A percentile compares a stretch with the other conserved stretches of the same genome.
These are phyloP conservation scores for Melinopterus prodromus DNA, from an alignment of 2,888 invertebrate genomes.

Conservation along the genomic window DNA sequence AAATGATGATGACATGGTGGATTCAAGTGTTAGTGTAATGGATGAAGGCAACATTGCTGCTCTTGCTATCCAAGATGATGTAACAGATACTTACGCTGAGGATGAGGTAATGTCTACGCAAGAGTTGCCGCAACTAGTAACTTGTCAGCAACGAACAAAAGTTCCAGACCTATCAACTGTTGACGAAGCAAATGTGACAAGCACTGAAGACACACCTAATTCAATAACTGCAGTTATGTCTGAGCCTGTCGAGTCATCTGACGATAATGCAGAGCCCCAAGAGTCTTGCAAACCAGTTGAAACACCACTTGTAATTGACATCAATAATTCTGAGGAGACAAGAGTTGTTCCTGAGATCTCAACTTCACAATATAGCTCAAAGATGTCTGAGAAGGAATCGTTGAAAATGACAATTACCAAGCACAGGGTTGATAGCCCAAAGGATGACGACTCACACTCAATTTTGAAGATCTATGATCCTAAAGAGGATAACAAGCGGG, in stretches of 20 bases:
- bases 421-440: conserved; percentile 51
- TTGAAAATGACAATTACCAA: conserved; percentile 60
- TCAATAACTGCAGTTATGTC: background rate
- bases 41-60: conserved; percentile 23
- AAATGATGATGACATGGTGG: background rate
- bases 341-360: conserved; percentile 23
- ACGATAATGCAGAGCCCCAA: background rate
- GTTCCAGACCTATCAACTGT: background rate
- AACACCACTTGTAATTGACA: conserved; percentile 9
- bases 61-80: conserved; percentile 5
- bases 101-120: background rate
- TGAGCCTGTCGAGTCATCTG: background rate
- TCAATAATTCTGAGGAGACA: background rate
- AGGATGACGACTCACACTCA: conserved; percentile 50
- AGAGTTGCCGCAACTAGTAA: background rate
- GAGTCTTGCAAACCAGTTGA: conserved; percentile 15
- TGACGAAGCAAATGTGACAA: background rate
- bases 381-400: conserved; percentile 45
- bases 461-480: conserved; percentile 58
- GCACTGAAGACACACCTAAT: background rate
- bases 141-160: background rate
- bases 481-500: conserved; percentile 43
- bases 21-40: background rate
- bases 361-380: conserved; percentile 52
- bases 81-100: background rate